Percentiles rank a stretch among this genome's conserved stretches.
phyloP scores from a whole-genome alignment of 2,797 vertebrate species.

The Pseudocheirus occidentalis region DNA sequence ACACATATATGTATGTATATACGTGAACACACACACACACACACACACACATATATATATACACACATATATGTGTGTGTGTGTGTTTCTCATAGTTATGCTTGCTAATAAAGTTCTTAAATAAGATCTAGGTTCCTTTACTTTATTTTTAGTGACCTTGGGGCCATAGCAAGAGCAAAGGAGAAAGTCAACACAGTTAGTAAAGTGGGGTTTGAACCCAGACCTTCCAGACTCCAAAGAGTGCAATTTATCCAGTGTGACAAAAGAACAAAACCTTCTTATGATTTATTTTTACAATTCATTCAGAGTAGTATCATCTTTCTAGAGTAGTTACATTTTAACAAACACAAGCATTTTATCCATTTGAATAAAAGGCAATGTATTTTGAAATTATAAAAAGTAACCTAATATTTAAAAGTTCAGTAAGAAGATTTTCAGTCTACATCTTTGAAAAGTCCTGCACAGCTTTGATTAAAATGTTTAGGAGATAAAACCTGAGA shows the following conservation, averaged over 20 bases:
- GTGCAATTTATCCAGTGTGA: not conserved
- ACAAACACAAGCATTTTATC: not conserved
- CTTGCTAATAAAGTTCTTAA: not conserved
- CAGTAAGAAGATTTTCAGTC: not conserved
- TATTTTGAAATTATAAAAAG: slow-evolving; percentile 44
- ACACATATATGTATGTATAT: not conserved
- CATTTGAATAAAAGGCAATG: not conserved
- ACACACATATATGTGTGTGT: not conserved
- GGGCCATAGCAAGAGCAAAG: not conserved
- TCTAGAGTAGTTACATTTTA: not conserved
- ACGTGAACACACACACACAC: too few species aligned
- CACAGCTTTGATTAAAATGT: not conserved
- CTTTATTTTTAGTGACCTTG: not conserved
- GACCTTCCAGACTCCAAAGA: not conserved
- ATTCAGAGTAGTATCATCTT: not conserved
- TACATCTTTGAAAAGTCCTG: not conserved
- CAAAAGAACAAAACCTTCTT: slow-evolving; percentile 23
- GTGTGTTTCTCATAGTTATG: not conserved
- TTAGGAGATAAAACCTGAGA: not conserved
- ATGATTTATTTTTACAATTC: not conserved
- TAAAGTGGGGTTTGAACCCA: not conserved
- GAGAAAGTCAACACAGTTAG: not conserved
- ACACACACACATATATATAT: too few species aligned
- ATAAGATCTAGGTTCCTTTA: not conserved
- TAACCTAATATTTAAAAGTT: slow-evolving; percentile 16